Evolutionary conservation across 2,113 vertebrate species (phyloP).

Genomic region (Ctenomys sociabilis): DNA sequence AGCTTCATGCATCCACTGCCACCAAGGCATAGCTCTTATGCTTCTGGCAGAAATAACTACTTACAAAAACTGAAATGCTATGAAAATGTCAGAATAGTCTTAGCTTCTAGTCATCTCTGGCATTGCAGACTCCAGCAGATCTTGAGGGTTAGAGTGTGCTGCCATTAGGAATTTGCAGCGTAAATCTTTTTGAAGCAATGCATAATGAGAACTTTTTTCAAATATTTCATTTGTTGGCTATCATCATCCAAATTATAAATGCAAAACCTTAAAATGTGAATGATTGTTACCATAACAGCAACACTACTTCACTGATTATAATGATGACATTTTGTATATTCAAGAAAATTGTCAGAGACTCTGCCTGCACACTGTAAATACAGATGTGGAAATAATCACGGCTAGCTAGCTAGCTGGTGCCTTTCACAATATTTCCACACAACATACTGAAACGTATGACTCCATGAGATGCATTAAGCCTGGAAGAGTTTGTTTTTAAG

Average conservation of each 20-base stretch:
- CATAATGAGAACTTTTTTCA: slow-evolving; percentile 35
- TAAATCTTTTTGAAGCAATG: slow-evolving; percentile 6
- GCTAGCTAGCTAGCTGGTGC: neutral
- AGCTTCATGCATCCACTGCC: slow-evolving; percentile 55
- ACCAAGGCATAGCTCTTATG: slow-evolving; percentile 14
- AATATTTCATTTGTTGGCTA: slow-evolving; percentile 39
- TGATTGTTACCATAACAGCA: neutral
- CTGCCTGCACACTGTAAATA: neutral
- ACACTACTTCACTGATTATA: neutral
- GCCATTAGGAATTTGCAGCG: slow-evolving; percentile 33
- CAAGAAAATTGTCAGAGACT: slow-evolving; percentile 17
- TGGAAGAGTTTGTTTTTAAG: slow-evolving; percentile 56
- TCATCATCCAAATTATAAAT: slow-evolving; percentile 29
- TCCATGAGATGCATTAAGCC: slow-evolving; percentile 50
- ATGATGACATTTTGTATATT: slow-evolving; percentile 21
- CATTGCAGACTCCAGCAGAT: slow-evolving; percentile 3
- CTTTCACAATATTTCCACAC: slow-evolving; percentile 62
- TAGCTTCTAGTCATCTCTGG: slow-evolving; percentile 25
- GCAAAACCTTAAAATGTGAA: neutral
- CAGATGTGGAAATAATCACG: neutral
- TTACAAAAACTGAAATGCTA: slow-evolving; percentile 57
- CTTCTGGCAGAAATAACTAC: slow-evolving; percentile 63
- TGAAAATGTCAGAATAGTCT: slow-evolving; percentile 64
- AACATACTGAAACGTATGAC: neutral
- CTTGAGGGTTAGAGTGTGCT: neutral